phyloP scores from a whole-genome alignment of 1,140 invertebrate genomes.

The Nasonia longicornis region DNA sequence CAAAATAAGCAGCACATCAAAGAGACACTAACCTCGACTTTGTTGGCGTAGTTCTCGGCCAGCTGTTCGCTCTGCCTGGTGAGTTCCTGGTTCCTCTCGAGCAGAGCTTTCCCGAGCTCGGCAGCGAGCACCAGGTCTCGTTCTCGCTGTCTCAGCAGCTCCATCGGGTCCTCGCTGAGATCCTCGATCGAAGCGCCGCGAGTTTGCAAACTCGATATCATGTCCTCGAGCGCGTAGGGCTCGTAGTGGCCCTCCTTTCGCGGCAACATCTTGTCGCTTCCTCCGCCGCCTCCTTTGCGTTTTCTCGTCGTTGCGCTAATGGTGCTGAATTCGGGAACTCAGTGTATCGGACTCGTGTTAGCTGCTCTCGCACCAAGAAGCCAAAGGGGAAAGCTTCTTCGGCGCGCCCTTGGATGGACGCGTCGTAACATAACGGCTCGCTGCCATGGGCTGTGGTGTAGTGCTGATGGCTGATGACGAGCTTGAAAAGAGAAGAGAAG shows the following conservation, averaged over 20 bases:
- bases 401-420: conserved; percentile 12
- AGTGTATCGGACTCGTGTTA: background rate
- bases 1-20: background rate
- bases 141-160: conserved; percentile 91
- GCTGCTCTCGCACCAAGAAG: background rate
- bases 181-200: conserved; percentile 59
- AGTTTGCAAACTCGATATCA: conserved; percentile 64
- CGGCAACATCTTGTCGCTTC: conserved; percentile 66
- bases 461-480: too few species aligned
- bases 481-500: background rate
- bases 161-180: conserved; percentile 79
- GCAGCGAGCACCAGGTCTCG: conserved; percentile 92
- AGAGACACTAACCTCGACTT: conserved; percentile 85
- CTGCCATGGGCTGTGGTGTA: background rate
- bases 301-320: background rate
- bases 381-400: background rate
- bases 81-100: conserved; percentile 94
- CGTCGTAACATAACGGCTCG: conserved; percentile 4
- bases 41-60: conserved; percentile 89
- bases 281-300: conserved; percentile 8
- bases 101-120: conserved; percentile 92
- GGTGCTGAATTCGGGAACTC: background rate
- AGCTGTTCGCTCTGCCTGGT: conserved; percentile 87
- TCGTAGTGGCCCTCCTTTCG: conserved; percentile 69
- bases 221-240: conserved; percentile 73